Percentiles rank a stretch among this genome's conserved stretches.
These are phyloP conservation scores for Oscheius sp. DNA, from an alignment of 2,888 invertebrate genomes.

Conservation along the genomic window DNA sequence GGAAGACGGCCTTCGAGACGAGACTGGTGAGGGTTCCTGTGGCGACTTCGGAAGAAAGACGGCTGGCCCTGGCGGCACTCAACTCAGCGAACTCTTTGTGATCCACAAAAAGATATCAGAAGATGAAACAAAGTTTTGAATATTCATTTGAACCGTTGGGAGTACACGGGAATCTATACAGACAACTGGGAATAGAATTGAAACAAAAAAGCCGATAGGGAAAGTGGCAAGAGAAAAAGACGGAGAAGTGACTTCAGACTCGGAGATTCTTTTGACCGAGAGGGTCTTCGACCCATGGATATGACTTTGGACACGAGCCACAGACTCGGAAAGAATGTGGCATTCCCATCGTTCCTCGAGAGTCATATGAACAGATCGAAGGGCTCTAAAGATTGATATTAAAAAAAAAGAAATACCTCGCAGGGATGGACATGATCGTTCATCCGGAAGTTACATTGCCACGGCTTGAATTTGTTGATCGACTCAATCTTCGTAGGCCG, in stretches of 20 bases:
- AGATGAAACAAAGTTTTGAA: slow-evolving; percentile 24
- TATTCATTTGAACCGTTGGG: too few relatives aligned
- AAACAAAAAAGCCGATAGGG: slow-evolving; percentile 9
- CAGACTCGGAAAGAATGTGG: slow-evolving; percentile 68
- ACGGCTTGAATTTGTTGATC: slow-evolving; percentile 56
- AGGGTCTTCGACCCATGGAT: slow-evolving; percentile 62
- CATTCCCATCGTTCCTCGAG: slow-evolving; percentile 36
- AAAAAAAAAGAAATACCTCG: slow-evolving; percentile 48
- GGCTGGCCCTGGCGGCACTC: slow-evolving; percentile 53
- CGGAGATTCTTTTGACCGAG: slow-evolving; percentile 42
- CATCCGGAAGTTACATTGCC: slow-evolving; percentile 61
- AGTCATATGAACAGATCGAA: slow-evolving; percentile 59
- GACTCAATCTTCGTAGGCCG: slow-evolving; percentile 51
- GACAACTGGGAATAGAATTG: slow-evolving; percentile 5
- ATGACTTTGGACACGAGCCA: slow-evolving; percentile 60
- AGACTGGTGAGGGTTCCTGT: slow-evolving; percentile 45
- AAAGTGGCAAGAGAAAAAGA: slow-evolving; percentile 24
- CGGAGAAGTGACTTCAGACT: slow-evolving; percentile 15
- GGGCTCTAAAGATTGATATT: slow-evolving; percentile 49
- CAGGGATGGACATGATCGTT: slow-evolving; percentile 61
- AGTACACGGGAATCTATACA: slow-evolving; percentile 15
- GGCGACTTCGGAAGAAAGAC: slow-evolving; percentile 52
- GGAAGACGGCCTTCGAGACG: slow-evolving; percentile 35
- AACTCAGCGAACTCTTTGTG: slow-evolving; percentile 28
- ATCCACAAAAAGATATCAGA: slow-evolving; percentile 15